Evolutionary conservation across 2,888 invertebrate species (phyloP), one percentile per base, ranked within the genome.

Genomic region (Schizotus pectinicornis): DNA sequence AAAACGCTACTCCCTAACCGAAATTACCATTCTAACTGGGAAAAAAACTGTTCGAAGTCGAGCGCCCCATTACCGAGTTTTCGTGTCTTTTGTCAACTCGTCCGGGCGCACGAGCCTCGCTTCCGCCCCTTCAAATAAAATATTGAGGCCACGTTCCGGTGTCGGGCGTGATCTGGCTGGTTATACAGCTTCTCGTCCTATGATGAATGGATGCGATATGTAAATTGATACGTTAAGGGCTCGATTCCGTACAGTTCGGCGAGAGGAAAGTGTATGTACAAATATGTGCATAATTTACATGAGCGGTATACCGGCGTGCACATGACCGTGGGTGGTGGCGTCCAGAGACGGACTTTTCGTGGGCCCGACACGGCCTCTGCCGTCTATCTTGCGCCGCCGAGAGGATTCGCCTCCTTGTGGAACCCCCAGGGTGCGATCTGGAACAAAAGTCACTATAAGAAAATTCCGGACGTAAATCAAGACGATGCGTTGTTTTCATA

Each of bases 281-380:
- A 36, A 47, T 65, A 69, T 63, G 72, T 72, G 71, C 68, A 69
- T 64, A 70, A 77, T 77, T 79, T 79, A 79, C 79, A 79, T 78
- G 78, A 73, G 70, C 73, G 69, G 68, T 77, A 77, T 79, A 79
- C 79, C 79, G 77, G 79, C 79, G 78, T 77, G 77, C 78, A 79
- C 79, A 79, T 78, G 62, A 67, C 74, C 71, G 63, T 64, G 62
- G 62, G 69, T 61, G 53, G 65, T 60, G 61, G 65, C 61, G 59
- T 62, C 68, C 64, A 62, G 63, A 60, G 67, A 56, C 51, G 55
- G 56, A 39, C 47, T 33, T 53, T 42, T 43, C 13, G 59, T 43
- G 48, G 59, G 51, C 50, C 49, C 38, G 35, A 41, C 45, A 8
- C 53, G 62, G 47, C 42, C 58, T 32, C 49, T 55, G 38, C 42